These are phyloP conservation scores for Falco berigora DNA, from an alignment of 2,797 vertebrate genomes.

Conservation along the genomic window DNA sequence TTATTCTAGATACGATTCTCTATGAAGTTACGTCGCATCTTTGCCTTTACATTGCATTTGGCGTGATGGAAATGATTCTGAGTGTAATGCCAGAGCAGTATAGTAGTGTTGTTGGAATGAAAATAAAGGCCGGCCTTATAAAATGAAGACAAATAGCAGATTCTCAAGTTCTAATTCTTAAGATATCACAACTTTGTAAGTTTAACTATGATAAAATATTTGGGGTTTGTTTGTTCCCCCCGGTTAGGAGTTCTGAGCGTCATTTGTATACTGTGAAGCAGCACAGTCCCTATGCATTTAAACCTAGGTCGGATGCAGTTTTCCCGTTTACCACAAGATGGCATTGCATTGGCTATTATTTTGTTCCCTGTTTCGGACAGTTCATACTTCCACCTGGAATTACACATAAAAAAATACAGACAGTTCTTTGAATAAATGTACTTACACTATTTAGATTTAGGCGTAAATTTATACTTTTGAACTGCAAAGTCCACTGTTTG, in stretches of 20 bases:
- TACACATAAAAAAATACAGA: neutral
- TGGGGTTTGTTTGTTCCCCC: too few relatives aligned
- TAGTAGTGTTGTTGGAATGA: neutral
- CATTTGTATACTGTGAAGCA: neutral
- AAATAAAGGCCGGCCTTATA: neutral
- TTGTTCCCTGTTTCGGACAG: neutral
- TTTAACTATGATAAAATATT: neutral
- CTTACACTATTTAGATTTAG: neutral
- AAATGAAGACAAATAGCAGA: neutral
- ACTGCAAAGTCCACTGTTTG: neutral
- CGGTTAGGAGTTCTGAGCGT: neutral
- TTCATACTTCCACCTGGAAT: neutral
- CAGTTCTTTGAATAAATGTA: neutral
- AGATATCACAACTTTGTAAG: neutral
- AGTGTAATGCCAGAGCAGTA: neutral
- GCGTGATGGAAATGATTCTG: neutral
- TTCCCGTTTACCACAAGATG: conserved; percentile 49
- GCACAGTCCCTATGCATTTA: neutral
- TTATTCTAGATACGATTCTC: neutral
- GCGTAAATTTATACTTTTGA: neutral
- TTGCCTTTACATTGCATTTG: neutral
- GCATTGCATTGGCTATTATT: neutral
- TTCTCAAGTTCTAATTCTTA: neutral
- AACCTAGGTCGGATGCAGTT: neutral
- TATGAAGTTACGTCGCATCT: neutral